Base-by-base conservation (phyloP, 2,888 invertebrate species). In the Acleris literana region DNA sequence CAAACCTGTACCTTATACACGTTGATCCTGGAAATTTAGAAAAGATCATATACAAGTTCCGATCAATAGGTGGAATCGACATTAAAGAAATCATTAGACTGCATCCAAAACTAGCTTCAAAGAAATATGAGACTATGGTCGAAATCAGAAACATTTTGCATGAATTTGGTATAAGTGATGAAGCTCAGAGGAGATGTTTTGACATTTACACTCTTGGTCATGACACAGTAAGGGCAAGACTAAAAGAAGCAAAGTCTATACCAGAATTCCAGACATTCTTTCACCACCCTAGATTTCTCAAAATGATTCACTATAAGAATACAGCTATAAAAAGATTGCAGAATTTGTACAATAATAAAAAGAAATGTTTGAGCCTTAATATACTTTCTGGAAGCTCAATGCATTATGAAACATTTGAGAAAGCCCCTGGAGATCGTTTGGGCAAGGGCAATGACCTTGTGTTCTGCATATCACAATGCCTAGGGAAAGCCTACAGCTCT, bases 381-480 rank as follows among this genome's bases (percentile, higher is more conserved):
- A 79, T 91, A 49, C 76, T 92, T n/a, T 91, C 91, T 29, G 90
- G 92, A 5, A 86, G 88, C 72, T 76, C 83, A 13, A 79, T 81
- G 58, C 84, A 87, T 74, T 92, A 85, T 80, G 82, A 90, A 72
- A 70, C 74, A 49, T 92, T 85, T 84, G 88, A 89, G 72, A 91
- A 88, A 72, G 79, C 90, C 48, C 90, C 89, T 57, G 92, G 92
- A 43, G 92, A 92, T 69, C 76, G 89, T 57, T 73, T 88, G 29
- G 92, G 92, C 20, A 92, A 92, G 75, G 86, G 89, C 29, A 92
- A 87, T 74, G 92, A 92, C 69, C 76, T 92, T 68, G 52, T 92
- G 18, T 92, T 89, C 70, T 90, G 87, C 70, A 77, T 92, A 68
- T 79, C 83, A 53, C 82, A 90, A 69, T 78, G 75, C 46, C 73